Base-by-base conservation (phyloP, 2,888 invertebrate species). In the Cantharis nigra region DNA sequence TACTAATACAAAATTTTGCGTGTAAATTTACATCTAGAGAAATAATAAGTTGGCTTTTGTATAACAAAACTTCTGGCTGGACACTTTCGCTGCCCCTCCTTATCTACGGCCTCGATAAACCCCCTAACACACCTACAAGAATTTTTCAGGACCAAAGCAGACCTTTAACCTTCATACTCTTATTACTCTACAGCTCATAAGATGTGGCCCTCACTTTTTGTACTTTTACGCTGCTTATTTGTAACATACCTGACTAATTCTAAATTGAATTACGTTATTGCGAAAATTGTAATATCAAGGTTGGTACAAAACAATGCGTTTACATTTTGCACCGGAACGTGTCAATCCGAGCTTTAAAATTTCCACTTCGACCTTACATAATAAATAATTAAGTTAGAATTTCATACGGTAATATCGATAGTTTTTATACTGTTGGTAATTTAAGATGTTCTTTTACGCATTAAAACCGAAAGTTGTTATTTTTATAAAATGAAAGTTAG, bases 31-130 rank as follows among this genome's bases (percentile, higher is more conserved):
- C 65, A 23, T 67, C 20, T 67, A 67, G 23, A 67, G 49, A 67
- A 67, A 67, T 23, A 67, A 67, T 67, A 18, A 10, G 13, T 23
- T n/a, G 23, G 7, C 26, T 67, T n/a, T 71, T 62, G 70, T 49
- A 73, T 77, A 71, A 63, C 63, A 75, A 69, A 11, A 72, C 28
- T 77, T 78, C 77, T 82, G 80, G 65, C 26, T n/a, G 80, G 78
- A 76, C 78, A 81, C 82, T 82, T 82, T 82, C 82, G 82, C 82
- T 75, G 75, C 76, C 79, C 80, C 82, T 78, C 79, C 79, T 76
- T 72, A 75, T 64, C 63, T 62, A 65, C 76, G 81, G 69, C 82
- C 82, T 82, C 82, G 82, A 23, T 71, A 79, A 79, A 77, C 79
- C 80, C 80, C 70, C 80, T 81, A 77, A 62, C 70, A 76, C 75